Evolutionary conservation across 2,113 vertebrate species (phyloP).

Genomic region (Pachyramphus minor): DNA sequence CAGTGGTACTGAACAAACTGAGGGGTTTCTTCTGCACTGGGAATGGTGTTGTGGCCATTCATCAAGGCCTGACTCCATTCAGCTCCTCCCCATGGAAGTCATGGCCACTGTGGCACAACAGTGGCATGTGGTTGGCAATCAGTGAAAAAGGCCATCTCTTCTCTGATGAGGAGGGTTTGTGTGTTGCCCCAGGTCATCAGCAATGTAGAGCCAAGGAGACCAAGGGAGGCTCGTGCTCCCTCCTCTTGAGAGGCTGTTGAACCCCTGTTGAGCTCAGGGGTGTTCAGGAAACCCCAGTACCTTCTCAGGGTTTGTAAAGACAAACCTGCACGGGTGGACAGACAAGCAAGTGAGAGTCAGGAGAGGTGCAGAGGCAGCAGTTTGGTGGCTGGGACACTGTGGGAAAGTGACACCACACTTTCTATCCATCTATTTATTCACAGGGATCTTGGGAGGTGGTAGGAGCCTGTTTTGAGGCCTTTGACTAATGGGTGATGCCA

Average conservation of each 20-base stretch:
- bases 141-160: not conserved
- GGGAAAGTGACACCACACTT: not conserved
- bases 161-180: not conserved
- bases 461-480: not conserved
- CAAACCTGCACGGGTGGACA: not conserved
- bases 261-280: not conserved
- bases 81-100: not conserved
- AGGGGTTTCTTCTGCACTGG: not conserved
- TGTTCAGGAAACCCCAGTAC: not conserved
- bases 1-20: not conserved
- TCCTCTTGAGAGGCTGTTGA: not conserved
- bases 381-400: not conserved
- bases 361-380: not conserved
- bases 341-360: not conserved
- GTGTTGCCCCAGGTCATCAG: not conserved
- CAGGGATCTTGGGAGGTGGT: not conserved
- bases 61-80: not conserved
- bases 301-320: not conserved
- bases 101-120: not conserved
- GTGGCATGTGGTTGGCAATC: not conserved
- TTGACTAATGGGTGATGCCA: not conserved
- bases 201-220: not conserved
- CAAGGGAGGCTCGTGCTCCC: not conserved
- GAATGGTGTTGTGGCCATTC: not conserved
- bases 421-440: not conserved